phyloP scores from a whole-genome alignment of 2,888 invertebrate species.

The Amiota communis region DNA sequence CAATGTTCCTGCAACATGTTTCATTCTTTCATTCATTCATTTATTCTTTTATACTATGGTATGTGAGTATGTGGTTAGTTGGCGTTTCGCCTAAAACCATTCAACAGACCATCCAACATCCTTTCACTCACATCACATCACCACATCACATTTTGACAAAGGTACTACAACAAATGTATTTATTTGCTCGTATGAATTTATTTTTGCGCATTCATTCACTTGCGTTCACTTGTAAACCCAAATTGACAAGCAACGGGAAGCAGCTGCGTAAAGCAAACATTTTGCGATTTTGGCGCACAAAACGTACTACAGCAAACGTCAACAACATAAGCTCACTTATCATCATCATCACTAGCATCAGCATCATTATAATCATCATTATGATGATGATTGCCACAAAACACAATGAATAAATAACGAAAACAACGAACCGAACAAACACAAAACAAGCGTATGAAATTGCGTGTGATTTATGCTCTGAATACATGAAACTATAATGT shows the following conservation, averaged over 20 bases:
- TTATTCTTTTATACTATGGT: neutral
- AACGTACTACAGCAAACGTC: neutral
- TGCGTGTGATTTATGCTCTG: slow-evolving; percentile 58
- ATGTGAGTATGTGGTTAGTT: neutral
- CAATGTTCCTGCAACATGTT: slow-evolving; percentile 33
- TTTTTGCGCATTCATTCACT: slow-evolving; percentile 9
- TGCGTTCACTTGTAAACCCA: neutral
- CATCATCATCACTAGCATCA: slow-evolving; percentile 43
- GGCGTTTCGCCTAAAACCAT: neutral
- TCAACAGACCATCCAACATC: too few relatives aligned
- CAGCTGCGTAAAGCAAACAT: neutral
- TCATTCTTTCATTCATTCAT: neutral
- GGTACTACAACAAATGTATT: slow-evolving; percentile 30
- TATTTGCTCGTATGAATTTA: slow-evolving; percentile 16
- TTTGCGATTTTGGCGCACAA: slow-evolving; percentile 9
- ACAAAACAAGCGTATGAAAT: slow-evolving; percentile 30
- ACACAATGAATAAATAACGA: slow-evolving; percentile 63
- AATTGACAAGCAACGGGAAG: slow-evolving; percentile 2
- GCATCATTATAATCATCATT: neutral
- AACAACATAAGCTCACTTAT: neutral
- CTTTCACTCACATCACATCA: too few relatives aligned
- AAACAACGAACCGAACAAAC: neutral
- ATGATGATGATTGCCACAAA: slow-evolving; percentile 22
- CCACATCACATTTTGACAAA: slow-evolving; percentile 17
- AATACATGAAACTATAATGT: slow-evolving; percentile 59